Conservation (phyloP, 1,140 invertebrate genomes). For the Bombus pascuorum region DNA sequence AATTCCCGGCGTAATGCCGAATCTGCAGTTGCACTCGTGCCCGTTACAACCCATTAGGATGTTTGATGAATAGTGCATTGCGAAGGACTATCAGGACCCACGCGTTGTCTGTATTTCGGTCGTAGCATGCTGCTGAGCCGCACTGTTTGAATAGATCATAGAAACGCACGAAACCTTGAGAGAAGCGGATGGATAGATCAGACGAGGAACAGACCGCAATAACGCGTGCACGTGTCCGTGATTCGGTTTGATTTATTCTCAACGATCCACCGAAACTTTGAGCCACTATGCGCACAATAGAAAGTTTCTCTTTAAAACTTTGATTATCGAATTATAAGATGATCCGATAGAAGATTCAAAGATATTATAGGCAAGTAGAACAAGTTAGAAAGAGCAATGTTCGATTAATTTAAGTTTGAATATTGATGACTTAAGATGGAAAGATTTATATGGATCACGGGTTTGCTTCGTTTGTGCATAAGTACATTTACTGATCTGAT, state of each 20-base stretch:
- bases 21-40: slow-evolving; percentile 56
- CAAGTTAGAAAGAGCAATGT: too few species aligned
- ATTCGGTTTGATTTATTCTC: slow-evolving; percentile 39
- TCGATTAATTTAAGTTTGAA: neutral
- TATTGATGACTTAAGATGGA: neutral
- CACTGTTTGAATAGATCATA: slow-evolving; percentile 36
- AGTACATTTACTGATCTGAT: too few species aligned
- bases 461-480: too few species aligned
- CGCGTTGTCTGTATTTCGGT: slow-evolving; percentile 44
- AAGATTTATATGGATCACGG: too few species aligned
- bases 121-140: neutral
- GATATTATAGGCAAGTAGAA: neutral
- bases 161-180: slow-evolving; percentile 25
- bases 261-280: neutral
- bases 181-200: neutral
- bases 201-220: slow-evolving; percentile 16
- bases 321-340: neutral
- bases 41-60: slow-evolving; percentile 67
- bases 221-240: neutral
- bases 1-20: slow-evolving; percentile 45
- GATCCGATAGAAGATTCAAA: neutral
- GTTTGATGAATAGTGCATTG: slow-evolving; percentile 65
- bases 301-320: neutral
- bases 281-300: neutral
- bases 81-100: slow-evolving; percentile 50